Evolutionary conservation across 2,113 vertebrate species (phyloP).

Genomic region (Isurus oxyrinchus): DNA sequence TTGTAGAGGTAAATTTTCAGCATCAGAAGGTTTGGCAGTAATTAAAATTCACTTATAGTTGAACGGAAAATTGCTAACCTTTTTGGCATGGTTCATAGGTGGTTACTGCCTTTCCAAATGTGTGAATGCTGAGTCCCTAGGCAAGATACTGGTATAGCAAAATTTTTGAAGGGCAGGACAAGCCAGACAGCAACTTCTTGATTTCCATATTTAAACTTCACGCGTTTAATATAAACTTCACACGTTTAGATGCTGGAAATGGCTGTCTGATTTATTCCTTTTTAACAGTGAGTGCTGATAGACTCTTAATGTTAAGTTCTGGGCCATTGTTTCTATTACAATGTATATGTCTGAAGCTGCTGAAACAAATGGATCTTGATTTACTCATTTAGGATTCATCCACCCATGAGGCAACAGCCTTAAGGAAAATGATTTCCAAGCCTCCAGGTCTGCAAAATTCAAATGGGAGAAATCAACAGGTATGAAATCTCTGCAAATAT

Average conservation of each 20-base stretch:
- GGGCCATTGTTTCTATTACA: background rate
- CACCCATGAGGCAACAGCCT: background rate
- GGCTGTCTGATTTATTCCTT: background rate
- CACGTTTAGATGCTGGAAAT: background rate
- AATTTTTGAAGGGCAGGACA: no score
- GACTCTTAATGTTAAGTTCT: background rate
- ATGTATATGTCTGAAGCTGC: background rate
- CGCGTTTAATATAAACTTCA: background rate
- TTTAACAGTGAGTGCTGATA: background rate
- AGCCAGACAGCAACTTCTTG: background rate
- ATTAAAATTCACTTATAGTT: no score
- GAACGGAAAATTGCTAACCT: no score
- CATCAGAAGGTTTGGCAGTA: no score
- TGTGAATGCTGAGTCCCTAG: no score
- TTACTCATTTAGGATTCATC: background rate
- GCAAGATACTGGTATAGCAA: no score
- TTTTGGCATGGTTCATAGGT: no score
- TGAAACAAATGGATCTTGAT: background rate
- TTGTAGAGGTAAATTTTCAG: no score
- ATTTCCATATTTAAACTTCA: background rate
- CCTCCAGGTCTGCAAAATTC: background rate
- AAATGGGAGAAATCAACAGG: background rate
- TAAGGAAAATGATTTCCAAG: background rate
- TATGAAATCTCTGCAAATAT: background rate
- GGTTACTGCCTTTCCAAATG: no score